phyloP scores from a whole-genome alignment of 2,113 vertebrate genomes.

The Oncorhynchus clarkii region DNA sequence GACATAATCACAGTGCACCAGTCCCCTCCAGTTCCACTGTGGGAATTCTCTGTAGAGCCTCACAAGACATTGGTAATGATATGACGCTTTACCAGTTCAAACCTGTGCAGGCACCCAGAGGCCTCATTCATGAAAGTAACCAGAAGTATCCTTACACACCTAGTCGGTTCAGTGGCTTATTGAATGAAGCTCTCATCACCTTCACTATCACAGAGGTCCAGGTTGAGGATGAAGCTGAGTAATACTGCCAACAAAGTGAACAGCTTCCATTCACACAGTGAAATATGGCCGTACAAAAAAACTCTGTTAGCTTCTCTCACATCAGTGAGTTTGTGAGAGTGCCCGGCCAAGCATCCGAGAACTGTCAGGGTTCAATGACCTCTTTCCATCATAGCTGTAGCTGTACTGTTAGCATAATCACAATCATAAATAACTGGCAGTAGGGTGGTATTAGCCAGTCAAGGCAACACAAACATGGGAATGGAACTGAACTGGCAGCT shows the following conservation, averaged over 20 bases:
- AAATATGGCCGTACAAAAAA: slow-evolving; percentile 10
- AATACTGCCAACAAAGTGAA: slow-evolving; percentile 6
- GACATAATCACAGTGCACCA: too few relatives aligned
- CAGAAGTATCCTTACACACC: too few relatives aligned
- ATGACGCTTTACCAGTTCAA: slow-evolving; percentile 13
- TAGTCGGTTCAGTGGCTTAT: slow-evolving; percentile 2
- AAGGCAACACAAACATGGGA: too few relatives aligned
- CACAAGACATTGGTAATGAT: not conserved
- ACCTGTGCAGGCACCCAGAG: slow-evolving; percentile 1
- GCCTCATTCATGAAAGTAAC: not conserved
- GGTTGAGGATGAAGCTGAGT: slow-evolving; percentile 1
- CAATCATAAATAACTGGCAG: too few relatives aligned
- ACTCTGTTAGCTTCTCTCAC: not conserved
- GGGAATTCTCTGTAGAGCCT: slow-evolving; percentile 4
- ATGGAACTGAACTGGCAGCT: too few relatives aligned
- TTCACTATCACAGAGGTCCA: slow-evolving; percentile 6
- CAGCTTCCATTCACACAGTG: not conserved
- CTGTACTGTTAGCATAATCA: too few relatives aligned
- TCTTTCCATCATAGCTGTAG: too few relatives aligned
- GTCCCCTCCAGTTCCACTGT: not conserved
- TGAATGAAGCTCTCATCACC: not conserved
- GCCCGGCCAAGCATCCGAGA: too few relatives aligned
- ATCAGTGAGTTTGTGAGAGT: too few relatives aligned
- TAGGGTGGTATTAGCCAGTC: too few relatives aligned
- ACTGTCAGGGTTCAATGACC: too few relatives aligned